Evolutionary conservation across 1,140 invertebrate species (phyloP).

Genomic region (Lordiphosa collinella): DNA sequence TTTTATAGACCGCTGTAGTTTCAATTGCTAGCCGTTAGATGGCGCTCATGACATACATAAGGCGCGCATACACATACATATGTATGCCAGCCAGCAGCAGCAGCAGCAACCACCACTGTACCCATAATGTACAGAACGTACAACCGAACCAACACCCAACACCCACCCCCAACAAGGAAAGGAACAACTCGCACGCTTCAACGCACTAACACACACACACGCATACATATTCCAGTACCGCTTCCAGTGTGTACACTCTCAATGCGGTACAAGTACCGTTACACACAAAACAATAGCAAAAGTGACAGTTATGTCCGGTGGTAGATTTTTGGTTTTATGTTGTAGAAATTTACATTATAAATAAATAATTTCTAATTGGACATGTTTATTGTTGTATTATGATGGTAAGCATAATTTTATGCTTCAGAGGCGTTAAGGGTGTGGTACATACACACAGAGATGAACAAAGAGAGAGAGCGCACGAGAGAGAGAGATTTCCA

Average conservation of each 20-base stretch:
- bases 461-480: conserved; percentile 15
- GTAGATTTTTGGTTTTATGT: conserved; percentile 33
- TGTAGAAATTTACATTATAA: conserved; percentile 37
- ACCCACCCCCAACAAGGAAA: conserved; percentile 37
- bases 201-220: conserved; percentile 24
- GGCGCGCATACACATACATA: conserved; percentile 17
- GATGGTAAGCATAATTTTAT: conserved; percentile 55
- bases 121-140: conserved; percentile 25
- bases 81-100: conserved; percentile 22
- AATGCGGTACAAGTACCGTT: conserved; percentile 34
- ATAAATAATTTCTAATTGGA: conserved; percentile 70
- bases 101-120: conserved; percentile 49
- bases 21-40: conserved; percentile 56
- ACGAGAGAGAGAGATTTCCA: conserved; percentile 55
- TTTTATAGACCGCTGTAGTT: conserved; percentile 52
- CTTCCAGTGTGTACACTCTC: conserved; percentile 49
- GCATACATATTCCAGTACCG: conserved; percentile 41
- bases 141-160: conserved; percentile 60
- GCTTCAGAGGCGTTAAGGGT: conserved; percentile 58
- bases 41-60: conserved; percentile 75
- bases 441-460: conserved; percentile 49
- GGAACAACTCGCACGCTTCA: conserved; percentile 13
- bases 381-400: conserved; percentile 28
- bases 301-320: conserved; percentile 69
- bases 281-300: conserved; percentile 20